Evolutionary conservation across 2,113 vertebrate genomes (phyloP).

Genomic region (Tragelaphus strepsiceros): DNA sequence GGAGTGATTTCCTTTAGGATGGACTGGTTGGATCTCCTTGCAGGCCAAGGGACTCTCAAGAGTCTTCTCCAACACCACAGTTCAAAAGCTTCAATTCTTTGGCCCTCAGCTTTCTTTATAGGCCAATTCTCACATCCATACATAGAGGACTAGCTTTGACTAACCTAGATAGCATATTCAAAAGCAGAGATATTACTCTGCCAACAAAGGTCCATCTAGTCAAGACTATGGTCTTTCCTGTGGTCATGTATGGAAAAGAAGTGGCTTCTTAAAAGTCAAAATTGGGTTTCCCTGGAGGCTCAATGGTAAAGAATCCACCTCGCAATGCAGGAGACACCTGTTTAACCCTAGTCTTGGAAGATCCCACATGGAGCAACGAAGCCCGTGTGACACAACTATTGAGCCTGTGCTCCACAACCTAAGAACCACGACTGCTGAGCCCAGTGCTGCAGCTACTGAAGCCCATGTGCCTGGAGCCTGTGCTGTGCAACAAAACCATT

Average conservation of each 20-base stretch:
- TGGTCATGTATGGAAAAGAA: background rate
- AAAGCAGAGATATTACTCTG: no score
- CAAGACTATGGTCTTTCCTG: no score
- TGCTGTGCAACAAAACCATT: background rate
- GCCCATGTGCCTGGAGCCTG: background rate
- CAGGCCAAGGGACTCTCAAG: background rate
- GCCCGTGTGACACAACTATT: background rate
- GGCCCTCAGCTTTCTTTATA: background rate
- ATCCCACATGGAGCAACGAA: background rate
- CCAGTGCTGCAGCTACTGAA: background rate
- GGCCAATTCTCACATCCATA: background rate
- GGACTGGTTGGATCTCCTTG: background rate
- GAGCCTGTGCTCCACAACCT: background rate
- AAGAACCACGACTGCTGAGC: background rate
- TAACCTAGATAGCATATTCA: background rate
- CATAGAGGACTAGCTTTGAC: background rate
- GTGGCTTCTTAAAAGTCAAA: background rate
- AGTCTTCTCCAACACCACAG: background rate
- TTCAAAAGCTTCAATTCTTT: background rate
- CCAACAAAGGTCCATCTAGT: no score
- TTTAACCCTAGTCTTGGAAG: background rate
- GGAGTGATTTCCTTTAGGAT: background rate
- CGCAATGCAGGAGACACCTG: background rate
- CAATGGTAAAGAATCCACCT: background rate
- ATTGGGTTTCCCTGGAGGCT: background rate